Conservation (phyloP, 2,888 invertebrate genomes). For the Brachyptera putata region DNA sequence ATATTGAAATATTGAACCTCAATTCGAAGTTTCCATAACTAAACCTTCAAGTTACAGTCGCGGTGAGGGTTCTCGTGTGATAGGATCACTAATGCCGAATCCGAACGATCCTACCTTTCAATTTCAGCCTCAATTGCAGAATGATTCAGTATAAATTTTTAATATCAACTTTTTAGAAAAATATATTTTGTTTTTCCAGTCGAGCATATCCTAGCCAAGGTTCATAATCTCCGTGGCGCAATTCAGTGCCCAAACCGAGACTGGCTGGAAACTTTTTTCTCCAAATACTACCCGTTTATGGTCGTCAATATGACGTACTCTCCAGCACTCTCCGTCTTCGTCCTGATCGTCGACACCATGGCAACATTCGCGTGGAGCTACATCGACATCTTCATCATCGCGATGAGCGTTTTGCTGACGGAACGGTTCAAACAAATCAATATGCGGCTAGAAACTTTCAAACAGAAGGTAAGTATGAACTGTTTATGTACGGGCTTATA, state of each 20-base stretch:
- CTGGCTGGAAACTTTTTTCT: background rate
- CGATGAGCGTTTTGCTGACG: conserved; percentile 26
- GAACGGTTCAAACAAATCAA: conserved; percentile 28
- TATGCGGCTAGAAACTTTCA: conserved; percentile 6
- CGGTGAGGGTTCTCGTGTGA: too few relatives aligned
- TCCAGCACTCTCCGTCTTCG: background rate
- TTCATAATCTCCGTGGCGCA: background rate
- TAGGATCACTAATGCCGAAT: too few relatives aligned
- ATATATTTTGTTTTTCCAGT: too few relatives aligned
- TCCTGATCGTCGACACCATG: conserved; percentile 16
- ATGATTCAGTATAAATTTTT: too few relatives aligned
- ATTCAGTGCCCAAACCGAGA: background rate
- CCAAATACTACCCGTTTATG: background rate
- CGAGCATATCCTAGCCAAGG: conserved; percentile 2
- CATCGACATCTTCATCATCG: conserved; percentile 30
- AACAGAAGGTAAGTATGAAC: conserved; percentile 6
- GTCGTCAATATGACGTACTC: background rate
- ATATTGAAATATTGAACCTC: too few relatives aligned
- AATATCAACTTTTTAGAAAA: too few relatives aligned
- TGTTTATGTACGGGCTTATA: too few relatives aligned
- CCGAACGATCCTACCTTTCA: too few relatives aligned
- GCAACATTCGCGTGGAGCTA: conserved; percentile 32
- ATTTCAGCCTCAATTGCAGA: too few relatives aligned
- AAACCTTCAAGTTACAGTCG: too few relatives aligned
- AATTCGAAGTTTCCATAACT: too few relatives aligned